These are phyloP conservation scores for Gadopsis bispinosus DNA, from an alignment of 2,797 vertebrate species.

Conservation along the genomic window DNA sequence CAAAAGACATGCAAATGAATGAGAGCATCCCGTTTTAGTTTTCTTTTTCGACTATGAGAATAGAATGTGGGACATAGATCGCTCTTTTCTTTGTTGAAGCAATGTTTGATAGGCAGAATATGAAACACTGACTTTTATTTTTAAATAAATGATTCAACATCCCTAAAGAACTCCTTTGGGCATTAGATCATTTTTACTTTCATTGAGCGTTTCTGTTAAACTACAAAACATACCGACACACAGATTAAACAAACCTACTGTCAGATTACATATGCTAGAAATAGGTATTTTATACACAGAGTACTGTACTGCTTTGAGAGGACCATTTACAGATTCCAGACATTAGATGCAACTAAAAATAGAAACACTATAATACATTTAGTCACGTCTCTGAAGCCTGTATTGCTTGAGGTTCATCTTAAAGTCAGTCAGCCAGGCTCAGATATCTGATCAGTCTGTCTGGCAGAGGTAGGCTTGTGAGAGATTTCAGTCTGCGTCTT, in stretches of 20 bases:
- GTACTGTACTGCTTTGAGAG: constrained; percentile 37
- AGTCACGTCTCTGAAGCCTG: constrained; percentile 44
- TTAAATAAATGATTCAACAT: constrained; percentile 79
- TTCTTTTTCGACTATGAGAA: constrained; percentile 65
- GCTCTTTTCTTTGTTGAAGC: constrained; percentile 64
- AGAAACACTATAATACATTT: constrained; percentile 58
- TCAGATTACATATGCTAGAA: constrained; percentile 65
- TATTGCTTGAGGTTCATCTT: constrained; percentile 41
- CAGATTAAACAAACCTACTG: constrained; percentile 54
- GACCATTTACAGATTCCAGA: constrained; percentile 52
- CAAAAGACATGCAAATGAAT: constrained; percentile 63
- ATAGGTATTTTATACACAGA: constrained; percentile 68
- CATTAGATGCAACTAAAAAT: constrained; percentile 56
- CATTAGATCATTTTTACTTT: constrained; percentile 56
- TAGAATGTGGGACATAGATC: constrained; percentile 57
- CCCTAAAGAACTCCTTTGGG: constrained; percentile 60
- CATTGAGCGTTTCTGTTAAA: constrained; percentile 29
- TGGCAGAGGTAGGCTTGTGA: constrained; percentile 90
- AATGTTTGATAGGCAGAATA: constrained; percentile 66
- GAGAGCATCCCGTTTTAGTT: constrained; percentile 69
- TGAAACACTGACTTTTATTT: constrained; percentile 75
- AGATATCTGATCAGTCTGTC: constrained; percentile 90
- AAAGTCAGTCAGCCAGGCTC: constrained; percentile 58
- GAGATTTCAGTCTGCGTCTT: constrained; percentile 84
- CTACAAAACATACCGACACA: constrained; percentile 31